These are phyloP conservation scores for Drosophila takahashii DNA, from an alignment of 1,140 invertebrate species.

Conservation along the genomic window DNA sequence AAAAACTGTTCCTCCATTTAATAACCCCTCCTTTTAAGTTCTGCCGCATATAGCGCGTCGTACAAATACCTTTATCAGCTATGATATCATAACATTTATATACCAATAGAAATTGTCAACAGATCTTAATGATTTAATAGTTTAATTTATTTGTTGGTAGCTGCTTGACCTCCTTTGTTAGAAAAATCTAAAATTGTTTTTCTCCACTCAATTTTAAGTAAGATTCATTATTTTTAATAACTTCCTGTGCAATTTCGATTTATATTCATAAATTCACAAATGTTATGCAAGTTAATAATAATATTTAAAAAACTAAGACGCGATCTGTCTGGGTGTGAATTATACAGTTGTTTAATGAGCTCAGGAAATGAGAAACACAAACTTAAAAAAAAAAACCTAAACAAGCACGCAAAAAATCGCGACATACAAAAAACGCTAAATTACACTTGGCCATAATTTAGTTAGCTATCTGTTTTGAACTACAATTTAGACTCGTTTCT, in stretches of 20 bases:
- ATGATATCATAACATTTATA: conserved; percentile 21
- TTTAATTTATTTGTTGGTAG: neutral
- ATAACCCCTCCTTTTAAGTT: neutral
- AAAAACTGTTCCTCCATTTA: neutral
- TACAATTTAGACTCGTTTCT: conserved; percentile 6
- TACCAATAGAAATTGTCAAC: conserved; percentile 2
- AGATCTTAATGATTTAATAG: conserved; percentile 18
- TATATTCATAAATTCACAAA: conserved; percentile 13
- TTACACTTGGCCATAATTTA: conserved; percentile 41
- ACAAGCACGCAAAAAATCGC: conserved; percentile 34
- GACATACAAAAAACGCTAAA: conserved; percentile 32
- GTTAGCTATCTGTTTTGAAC: conserved; percentile 20
- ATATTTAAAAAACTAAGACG: conserved; percentile 27
- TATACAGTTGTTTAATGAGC: conserved; percentile 61
- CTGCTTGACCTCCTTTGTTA: conserved; percentile 9
- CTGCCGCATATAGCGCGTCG: neutral
- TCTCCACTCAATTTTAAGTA: neutral
- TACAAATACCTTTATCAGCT: conserved; percentile 9
- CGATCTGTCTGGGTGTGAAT: conserved; percentile 45
- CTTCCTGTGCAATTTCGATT: conserved; percentile 20
- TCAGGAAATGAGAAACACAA: conserved; percentile 50
- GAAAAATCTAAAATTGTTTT: conserved; percentile 8
- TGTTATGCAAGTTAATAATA: conserved; percentile 20
- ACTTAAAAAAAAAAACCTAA: conserved; percentile 12
- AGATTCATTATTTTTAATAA: conserved; percentile 11